Evolutionary conservation across 2,888 invertebrate genomes (phyloP).

Genomic region (Dorcus parallelipipedus): DNA sequence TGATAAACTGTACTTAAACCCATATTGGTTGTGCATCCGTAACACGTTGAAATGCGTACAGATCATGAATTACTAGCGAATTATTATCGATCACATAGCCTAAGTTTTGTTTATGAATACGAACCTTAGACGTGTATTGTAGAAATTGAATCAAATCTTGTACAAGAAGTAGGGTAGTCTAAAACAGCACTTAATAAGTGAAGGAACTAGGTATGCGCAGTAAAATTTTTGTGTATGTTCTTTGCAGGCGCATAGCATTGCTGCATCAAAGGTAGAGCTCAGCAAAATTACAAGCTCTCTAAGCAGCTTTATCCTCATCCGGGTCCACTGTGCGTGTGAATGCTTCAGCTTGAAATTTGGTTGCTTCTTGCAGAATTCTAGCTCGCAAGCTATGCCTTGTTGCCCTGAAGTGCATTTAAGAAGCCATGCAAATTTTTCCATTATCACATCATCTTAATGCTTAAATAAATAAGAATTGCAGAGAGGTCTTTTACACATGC

Average conservation of each 20-base stretch:
- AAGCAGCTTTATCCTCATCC: constrained; percentile 70
- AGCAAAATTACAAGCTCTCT: constrained; percentile 88
- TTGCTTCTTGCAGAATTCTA: constrained; percentile 83
- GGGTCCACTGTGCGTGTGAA: constrained; percentile 73
- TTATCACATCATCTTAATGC: constrained; percentile 92
- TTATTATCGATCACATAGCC: too few relatives aligned
- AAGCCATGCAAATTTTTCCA: constrained; percentile 86
- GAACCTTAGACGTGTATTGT: too few relatives aligned
- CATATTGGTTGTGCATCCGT: too few relatives aligned
- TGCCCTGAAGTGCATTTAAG: constrained; percentile 85
- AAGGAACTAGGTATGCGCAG: not conserved
- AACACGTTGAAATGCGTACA: too few relatives aligned
- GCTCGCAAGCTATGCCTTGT: constrained; percentile 72
- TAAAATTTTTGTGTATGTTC: constrained; percentile 60
- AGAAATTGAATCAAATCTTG: too few relatives aligned
- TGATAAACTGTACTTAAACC: too few relatives aligned
- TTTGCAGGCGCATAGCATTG: constrained; percentile 78
- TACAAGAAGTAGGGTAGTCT: too few relatives aligned
- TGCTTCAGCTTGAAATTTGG: constrained; percentile 77
- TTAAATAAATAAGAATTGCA: constrained; percentile 39
- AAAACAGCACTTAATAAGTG: constrained; percentile 27
- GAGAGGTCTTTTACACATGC: constrained; percentile 85
- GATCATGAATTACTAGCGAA: too few relatives aligned
- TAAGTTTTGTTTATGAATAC: too few relatives aligned
- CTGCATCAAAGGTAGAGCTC: constrained; percentile 80